phyloP scores from a whole-genome alignment of 2,888 invertebrate genomes.

The Altica lythri region DNA sequence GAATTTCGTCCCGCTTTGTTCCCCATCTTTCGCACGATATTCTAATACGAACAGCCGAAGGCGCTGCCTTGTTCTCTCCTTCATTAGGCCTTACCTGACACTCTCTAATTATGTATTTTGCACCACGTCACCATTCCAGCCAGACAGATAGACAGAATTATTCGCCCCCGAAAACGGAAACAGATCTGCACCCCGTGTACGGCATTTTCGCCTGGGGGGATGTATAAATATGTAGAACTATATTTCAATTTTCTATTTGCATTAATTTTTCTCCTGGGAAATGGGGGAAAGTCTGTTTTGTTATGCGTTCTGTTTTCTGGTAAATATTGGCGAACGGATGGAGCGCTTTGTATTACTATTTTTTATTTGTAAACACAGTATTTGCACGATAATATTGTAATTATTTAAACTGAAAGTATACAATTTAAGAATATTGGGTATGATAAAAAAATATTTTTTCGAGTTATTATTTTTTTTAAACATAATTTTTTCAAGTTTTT shows the following conservation, averaged over 20 bases:
- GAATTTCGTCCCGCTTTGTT: constrained; percentile 35
- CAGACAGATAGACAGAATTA: constrained; percentile 33
- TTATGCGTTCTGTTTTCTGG: constrained; percentile 10
- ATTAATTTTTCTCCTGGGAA: constrained; percentile 47
- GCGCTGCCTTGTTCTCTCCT: constrained; percentile 47
- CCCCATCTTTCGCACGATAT: constrained; percentile 5
- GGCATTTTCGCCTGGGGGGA: constrained; percentile 34
- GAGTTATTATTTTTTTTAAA: no score
- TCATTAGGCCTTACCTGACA: constrained; percentile 55
- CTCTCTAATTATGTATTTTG: constrained; percentile 56
- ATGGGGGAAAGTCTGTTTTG: constrained; percentile 27
- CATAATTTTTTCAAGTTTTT: no score
- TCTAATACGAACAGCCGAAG: constrained; percentile 35
- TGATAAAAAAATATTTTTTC: no score
- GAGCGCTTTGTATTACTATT: no score
- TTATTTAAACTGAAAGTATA: no score
- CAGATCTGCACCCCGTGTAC: constrained; percentile 5
- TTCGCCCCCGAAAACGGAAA: constrained; percentile 35
- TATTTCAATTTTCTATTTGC: constrained; percentile 47
- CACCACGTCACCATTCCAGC: constrained; percentile 47
- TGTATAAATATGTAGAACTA: constrained; percentile 49
- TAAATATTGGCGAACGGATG: constrained; percentile 10
- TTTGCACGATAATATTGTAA: no score
- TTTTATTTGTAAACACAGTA: no score
- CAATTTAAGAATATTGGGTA: no score